These are phyloP conservation scores for Dunckerocampus dactyliophorus DNA, from an alignment of 2,113 vertebrate species.

Conservation along the genomic window DNA sequence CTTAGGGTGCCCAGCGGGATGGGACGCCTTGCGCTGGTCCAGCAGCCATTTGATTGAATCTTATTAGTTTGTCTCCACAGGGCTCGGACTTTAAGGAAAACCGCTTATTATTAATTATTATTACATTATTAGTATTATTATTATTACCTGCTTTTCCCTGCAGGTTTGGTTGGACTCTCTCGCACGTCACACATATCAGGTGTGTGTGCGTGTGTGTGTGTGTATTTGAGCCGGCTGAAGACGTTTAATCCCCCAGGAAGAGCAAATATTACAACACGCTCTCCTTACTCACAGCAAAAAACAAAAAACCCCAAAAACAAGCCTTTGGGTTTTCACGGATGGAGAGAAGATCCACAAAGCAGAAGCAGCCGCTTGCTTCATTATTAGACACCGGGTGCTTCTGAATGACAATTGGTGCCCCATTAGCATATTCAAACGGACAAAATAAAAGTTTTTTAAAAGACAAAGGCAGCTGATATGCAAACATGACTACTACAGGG, in stretches of 20 bases:
- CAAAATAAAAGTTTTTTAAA: slow-evolving; percentile 64
- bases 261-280: slow-evolving; percentile 68
- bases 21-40: too few species aligned
- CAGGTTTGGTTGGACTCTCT: background rate
- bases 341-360: slow-evolving; percentile 6
- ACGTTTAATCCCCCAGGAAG: slow-evolving; percentile 67
- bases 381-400: slow-evolving; percentile 61
- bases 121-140: too few species aligned
- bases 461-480: slow-evolving; percentile 63
- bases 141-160: too few species aligned
- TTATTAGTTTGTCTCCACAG: too few species aligned
- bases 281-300: slow-evolving; percentile 24
- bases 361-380: slow-evolving; percentile 22
- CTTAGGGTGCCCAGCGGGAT: too few species aligned
- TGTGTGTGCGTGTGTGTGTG: slow-evolving; percentile 20
- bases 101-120: too few species aligned
- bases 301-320: too few species aligned
- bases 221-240: slow-evolving; percentile 60
- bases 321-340: slow-evolving; percentile 4
- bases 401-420: slow-evolving; percentile 66
- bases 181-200: background rate
- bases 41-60: too few species aligned
- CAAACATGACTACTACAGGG: slow-evolving; percentile 6
- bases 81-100: background rate
- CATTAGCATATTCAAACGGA: slow-evolving; percentile 71